Conservation (phyloP, 2,113 vertebrate species). For the Lasiurus cinereus region DNA sequence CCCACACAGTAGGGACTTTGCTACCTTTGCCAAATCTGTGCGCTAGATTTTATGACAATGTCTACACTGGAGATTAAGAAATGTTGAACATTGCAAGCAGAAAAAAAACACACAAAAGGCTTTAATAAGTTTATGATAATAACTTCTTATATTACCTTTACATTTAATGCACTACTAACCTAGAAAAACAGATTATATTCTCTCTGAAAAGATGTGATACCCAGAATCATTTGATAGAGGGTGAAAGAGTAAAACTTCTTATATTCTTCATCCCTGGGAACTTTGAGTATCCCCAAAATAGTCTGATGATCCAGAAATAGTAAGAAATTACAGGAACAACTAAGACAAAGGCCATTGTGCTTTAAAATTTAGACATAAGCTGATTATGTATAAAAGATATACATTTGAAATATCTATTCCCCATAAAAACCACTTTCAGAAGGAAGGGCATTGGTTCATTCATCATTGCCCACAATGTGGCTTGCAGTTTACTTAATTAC, state of each 20-base stretch:
- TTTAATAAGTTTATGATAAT: slow-evolving; percentile 15
- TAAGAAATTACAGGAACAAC: not conserved
- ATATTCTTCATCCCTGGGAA: not conserved
- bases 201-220: not conserved
- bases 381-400: not conserved
- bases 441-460: not conserved
- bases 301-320: not conserved
- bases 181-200: not conserved
- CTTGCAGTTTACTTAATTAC: not conserved
- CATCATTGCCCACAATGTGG: not conserved
- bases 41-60: slow-evolving; percentile 64
- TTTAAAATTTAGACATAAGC: not conserved
- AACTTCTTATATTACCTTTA: not conserved
- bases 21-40: slow-evolving; percentile 60
- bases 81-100: slow-evolving; percentile 33
- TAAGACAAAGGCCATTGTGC: not conserved
- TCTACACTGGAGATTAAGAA: slow-evolving; percentile 54
- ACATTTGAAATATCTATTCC: not conserved
- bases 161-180: not conserved
- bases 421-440: not conserved
- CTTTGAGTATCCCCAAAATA: not conserved
- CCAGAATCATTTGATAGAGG: not conserved
- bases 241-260: not conserved
- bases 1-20: not conserved
- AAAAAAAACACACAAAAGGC: slow-evolving; percentile 47